A percentile compares a stretch with the other conserved stretches of the same genome.
These are phyloP conservation scores for Drosophila prosaltans DNA, from an alignment of 1,140 invertebrate genomes.

Conservation along the genomic window DNA sequence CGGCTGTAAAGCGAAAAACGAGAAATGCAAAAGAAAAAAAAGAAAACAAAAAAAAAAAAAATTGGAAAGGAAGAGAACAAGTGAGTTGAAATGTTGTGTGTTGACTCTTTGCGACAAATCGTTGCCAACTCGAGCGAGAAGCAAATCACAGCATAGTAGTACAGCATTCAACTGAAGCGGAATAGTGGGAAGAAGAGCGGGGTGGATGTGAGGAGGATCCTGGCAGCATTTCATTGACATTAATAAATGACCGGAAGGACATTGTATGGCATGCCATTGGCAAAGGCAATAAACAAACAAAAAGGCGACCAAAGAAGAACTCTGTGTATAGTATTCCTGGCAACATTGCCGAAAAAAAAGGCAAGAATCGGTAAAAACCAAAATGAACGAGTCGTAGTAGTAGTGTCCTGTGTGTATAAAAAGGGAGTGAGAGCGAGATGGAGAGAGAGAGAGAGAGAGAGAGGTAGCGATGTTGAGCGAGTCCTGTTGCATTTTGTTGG, in stretches of 20 bases:
- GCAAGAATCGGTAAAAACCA: conserved; percentile 42
- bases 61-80: background rate
- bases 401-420: conserved; percentile 40
- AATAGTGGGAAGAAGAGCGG: background rate
- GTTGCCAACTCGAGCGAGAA: conserved; percentile 66
- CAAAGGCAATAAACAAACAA: conserved; percentile 78
- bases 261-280: conserved; percentile 76
- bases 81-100: conserved; percentile 56
- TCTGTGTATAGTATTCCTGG: background rate
- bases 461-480: conserved; percentile 39
- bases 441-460: background rate
- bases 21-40: background rate
- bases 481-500: conserved; percentile 74
- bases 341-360: too few relatives aligned
- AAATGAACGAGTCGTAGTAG: conserved; percentile 18
- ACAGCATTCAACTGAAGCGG: conserved; percentile 25
- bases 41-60: conserved; percentile 19
- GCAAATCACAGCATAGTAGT: conserved; percentile 25
- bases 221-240: conserved; percentile 75
- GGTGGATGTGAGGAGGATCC: conserved; percentile 20
- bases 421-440: background rate
- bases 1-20: conserved; percentile 26
- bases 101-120: conserved; percentile 76
- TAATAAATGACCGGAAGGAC: conserved; percentile 81
- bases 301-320: conserved; percentile 31